A percentile compares a stretch with the other conserved stretches of the same genome.
Evolutionary conservation across 1,140 invertebrate species (phyloP).

Genomic region (Chironomus tepperi): DNA sequence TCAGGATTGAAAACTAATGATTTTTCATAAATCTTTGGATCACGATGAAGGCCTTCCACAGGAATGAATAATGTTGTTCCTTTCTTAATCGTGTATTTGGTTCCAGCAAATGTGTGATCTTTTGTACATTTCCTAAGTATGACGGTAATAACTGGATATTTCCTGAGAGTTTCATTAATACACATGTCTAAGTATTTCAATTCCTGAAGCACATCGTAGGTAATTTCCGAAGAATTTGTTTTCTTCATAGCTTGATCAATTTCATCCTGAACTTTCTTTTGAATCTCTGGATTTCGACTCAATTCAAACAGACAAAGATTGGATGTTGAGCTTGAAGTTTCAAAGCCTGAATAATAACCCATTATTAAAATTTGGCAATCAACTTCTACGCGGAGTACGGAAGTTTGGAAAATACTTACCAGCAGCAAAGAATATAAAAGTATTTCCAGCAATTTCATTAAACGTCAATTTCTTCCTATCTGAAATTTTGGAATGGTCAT

Average conservation of each 20-base stretch:
- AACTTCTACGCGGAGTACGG: not conserved
- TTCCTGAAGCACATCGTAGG: conserved; percentile 33
- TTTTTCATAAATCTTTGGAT: not conserved
- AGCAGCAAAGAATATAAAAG: conserved; percentile 36
- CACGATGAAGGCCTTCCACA: not conserved
- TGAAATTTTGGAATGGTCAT: not conserved
- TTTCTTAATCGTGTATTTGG: not conserved
- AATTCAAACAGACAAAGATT: conserved; percentile 27
- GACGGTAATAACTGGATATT: conserved; percentile 42
- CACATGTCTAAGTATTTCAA: conserved; percentile 40
- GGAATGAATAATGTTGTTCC: not conserved
- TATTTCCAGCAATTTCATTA: conserved; percentile 27
- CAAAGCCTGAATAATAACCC: conserved; percentile 28
- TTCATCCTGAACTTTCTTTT: conserved; percentile 36
- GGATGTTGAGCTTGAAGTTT: conserved; percentile 28
- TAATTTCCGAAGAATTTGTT: conserved; percentile 30
- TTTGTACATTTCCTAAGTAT: conserved; percentile 32
- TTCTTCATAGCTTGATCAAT: conserved; percentile 35
- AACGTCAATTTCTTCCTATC: not conserved
- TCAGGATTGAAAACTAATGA: not conserved
- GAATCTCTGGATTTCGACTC: conserved; percentile 24
- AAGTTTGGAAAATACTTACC: not conserved
- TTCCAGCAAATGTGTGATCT: conserved; percentile 31
- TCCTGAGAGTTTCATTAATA: conserved; percentile 29
- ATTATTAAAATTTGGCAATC: no score